Evolutionary conservation across 2,797 vertebrate species (phyloP), one percentile per base, ranked within the genome.

Genomic region (Chaetophractus vellerosus): DNA sequence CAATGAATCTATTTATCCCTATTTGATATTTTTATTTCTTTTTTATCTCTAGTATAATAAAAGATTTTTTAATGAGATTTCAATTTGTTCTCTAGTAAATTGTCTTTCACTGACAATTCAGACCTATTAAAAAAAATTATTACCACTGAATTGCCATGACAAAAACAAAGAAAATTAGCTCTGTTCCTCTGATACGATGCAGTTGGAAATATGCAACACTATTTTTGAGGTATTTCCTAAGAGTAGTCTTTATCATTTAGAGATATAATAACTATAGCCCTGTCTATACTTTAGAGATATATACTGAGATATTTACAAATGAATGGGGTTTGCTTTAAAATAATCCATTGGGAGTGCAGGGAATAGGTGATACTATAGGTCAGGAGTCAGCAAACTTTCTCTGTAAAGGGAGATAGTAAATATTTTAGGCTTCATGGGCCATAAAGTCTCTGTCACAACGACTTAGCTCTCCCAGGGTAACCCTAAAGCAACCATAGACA

Each of bases 211-310:
- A 75, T 24, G 28, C 1, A 74, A 18, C 45, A 33, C 15, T 5
- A 48, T 61, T 74, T 84, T 68, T 82, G 57, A 69, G 31, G n/a
- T 33, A 36, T 68, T 93, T 96, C 80, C 84, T 69, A 82, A 71
- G 71, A 78, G 26, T 75, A 74, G 9, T 61, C 21, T 72, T 86
- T 82, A 64, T 79, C 55, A 86, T 93, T 83, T 88, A 71, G 12
- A 33, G 59, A 45, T 24, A 21, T 4, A 36, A 16, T 61, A 78
- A 76, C 38, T 66, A 28, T 85, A 16, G n/a, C 16, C 10, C 33
- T 84, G 21, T 9, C 23, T 76, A 87, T 89, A 85, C 48, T 68
- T 87, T 68, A 89, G 21, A 68, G 21, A 23, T 57, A 36, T 4
- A 2, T 76, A 24, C 36, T 59, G n/a, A 81, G 64, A 61, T 90